phyloP scores from a whole-genome alignment of 2,113 vertebrate species.

The Acrocephalus arundinaceus region DNA sequence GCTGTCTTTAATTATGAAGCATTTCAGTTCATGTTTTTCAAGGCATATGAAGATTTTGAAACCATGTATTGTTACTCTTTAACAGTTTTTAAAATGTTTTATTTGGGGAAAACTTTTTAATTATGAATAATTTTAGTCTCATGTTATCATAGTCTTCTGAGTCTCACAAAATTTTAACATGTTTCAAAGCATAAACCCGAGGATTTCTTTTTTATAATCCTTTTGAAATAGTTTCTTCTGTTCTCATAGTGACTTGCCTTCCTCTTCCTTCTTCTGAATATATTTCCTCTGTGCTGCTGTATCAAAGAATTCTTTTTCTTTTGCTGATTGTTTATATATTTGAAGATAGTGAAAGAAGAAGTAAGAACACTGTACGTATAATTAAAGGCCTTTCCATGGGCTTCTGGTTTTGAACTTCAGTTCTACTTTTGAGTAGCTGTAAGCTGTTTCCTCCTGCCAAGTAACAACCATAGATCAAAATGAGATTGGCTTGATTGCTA shows the following conservation, averaged over 20 bases:
- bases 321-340: slow-evolving; percentile 60
- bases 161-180: background rate
- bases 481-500: slow-evolving; percentile 1
- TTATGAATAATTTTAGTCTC: slow-evolving; percentile 19
- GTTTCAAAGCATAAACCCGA: slow-evolving; percentile 35
- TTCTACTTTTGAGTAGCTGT: background rate
- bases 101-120: slow-evolving; percentile 11
- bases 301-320: slow-evolving; percentile 52
- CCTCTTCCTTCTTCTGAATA: slow-evolving; percentile 48
- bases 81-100: background rate
- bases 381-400: slow-evolving; percentile 3
- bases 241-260: slow-evolving; percentile 39
- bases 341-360: slow-evolving; percentile 52
- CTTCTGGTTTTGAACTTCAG: slow-evolving; percentile 27
- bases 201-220: background rate
- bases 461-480: slow-evolving; percentile 19
- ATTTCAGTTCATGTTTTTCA: background rate
- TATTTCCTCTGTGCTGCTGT: slow-evolving; percentile 53
- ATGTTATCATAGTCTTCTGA: background rate
- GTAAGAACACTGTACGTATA: background rate
- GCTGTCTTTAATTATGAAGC: background rate
- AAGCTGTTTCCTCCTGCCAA: slow-evolving; percentile 26
- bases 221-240: slow-evolving; percentile 41
- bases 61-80: background rate
- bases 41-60: background rate